Conservation (phyloP, 2,113 vertebrate species). For the Amblyornis subalaris region DNA sequence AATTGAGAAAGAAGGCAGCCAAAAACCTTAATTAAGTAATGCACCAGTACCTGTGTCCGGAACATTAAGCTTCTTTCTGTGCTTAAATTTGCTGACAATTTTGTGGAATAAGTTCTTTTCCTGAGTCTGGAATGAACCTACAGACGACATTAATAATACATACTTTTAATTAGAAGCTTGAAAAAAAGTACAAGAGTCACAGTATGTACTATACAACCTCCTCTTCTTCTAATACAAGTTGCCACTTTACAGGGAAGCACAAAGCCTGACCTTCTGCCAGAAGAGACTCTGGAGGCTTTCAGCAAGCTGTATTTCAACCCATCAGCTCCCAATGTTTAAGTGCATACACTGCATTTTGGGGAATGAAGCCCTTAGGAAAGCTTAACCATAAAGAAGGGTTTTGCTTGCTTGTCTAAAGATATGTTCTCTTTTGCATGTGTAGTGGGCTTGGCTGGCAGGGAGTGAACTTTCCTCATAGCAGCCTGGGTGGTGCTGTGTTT, state of each 20-base stretch:
- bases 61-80: conserved; percentile 88
- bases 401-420: background rate
- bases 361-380: background rate
- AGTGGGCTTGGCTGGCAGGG: background rate
- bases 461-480: background rate
- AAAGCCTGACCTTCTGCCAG: background rate
- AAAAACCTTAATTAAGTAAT: conserved; percentile 60
- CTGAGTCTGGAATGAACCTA: conserved; percentile 93
- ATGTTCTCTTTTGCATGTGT: fast-evolving
- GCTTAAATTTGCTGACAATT: conserved; percentile 96
- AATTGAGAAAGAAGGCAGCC: background rate
- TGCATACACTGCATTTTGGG: background rate
- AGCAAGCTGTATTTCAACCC: background rate
- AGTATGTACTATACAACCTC: background rate
- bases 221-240: background rate
- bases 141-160: conserved; percentile 76
- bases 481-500: background rate
- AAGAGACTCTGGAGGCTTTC: background rate
- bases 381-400: background rate
- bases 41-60: conserved; percentile 83
- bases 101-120: conserved; percentile 95
- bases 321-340: background rate
- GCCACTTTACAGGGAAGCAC: background rate
- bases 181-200: background rate
- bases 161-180: conserved; percentile 58